Evolutionary conservation across 2,113 vertebrate genomes (phyloP), one percentile per base, ranked within the genome.

Genomic region (Uria aalge): DNA sequence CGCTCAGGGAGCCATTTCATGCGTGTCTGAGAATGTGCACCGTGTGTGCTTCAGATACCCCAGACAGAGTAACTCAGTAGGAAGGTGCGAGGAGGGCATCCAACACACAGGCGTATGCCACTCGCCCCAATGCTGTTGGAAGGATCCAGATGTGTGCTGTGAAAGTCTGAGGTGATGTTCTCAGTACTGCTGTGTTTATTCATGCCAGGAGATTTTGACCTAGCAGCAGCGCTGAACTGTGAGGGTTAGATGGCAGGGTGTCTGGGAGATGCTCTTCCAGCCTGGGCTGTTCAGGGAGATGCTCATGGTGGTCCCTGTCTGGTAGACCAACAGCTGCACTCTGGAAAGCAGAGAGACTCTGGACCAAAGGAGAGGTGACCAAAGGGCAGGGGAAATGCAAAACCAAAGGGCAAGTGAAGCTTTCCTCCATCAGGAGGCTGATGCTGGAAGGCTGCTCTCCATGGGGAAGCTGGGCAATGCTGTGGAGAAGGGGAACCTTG

Each of bases 101-200:
- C 1, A 30, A 19, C 30, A 9, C 18, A 1, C 8, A 34, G 0
- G 0, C 21, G n/a, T 34, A 4, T 1, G 4, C 52, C 0, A 0
- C 66, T 85, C 10, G 0, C 43, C 27, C 69, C 71, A 47, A 1
- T 1, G 3, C 56, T 92, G 43, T 27, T 63, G 27, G 47, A 82
- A 34, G 53, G 74, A n/a, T 23, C 19, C 48, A 55, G 14, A 11
- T 19, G 12, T 1, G 1, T 34, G 34, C 64, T 64, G 15, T 73
- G 15, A 24, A 71, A 74, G 19, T 23, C 64, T 5, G 24, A 71
- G 67, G 50, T 55, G 56, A 36, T 71, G 64, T 59, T 91, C 62
- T 75, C 36, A 15, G n/a, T 38, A 15, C 40, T 18, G 27, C 36
- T 85, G 43, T 14, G 9, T 71, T 84, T 64, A 11, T 63, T 78